Base-by-base conservation (phyloP, 2,888 invertebrate species). In the Scaptomyza cyrtandrae region DNA sequence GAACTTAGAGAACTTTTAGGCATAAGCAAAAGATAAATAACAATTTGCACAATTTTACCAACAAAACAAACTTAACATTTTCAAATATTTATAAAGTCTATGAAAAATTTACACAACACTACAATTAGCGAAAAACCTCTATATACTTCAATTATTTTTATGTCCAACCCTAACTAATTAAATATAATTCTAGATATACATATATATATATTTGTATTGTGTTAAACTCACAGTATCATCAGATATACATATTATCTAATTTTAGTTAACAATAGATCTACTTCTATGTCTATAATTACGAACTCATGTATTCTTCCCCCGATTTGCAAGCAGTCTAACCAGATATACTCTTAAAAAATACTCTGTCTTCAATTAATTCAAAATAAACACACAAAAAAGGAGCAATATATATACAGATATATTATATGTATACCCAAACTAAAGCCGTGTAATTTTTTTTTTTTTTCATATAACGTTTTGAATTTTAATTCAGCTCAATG, bases 11-110 rank as follows among this genome's bases (percentile, higher is more conserved):
- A 67, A 64, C 65, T 49, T 59, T 66, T 71, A 86, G 63, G 41
- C 44, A 52, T 85, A 85, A 79, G 70, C 69, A 63, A 75, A 67
- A 75, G 62, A 54, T 71, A 66, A 66, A 55, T 60, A 59, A 63
- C 78, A 60, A 78, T 73, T 75, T 87, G 84, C 87, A 84, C 87
- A 84, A 87, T 84, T 87, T 85, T 87, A 85, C 60, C 74, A 66
- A 68, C 61, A 68, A 45, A 43, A 53, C 35, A 39, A 71, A 66
- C 58, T 67, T 79, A 84, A 75, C 71, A 83, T 80, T 82, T 86
- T 83, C 71, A 75, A 41, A 78, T 83, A 70, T 77, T 75, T 80
- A 83, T 63, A 72, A 82, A 57, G 67, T 68, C 63, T 79, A 76
- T 46, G 56, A 49, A 39, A 67, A 76, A 71, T 81, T 75, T 81